phyloP scores from a whole-genome alignment of 1,140 invertebrate species.

The Drosophila ogumai region DNA sequence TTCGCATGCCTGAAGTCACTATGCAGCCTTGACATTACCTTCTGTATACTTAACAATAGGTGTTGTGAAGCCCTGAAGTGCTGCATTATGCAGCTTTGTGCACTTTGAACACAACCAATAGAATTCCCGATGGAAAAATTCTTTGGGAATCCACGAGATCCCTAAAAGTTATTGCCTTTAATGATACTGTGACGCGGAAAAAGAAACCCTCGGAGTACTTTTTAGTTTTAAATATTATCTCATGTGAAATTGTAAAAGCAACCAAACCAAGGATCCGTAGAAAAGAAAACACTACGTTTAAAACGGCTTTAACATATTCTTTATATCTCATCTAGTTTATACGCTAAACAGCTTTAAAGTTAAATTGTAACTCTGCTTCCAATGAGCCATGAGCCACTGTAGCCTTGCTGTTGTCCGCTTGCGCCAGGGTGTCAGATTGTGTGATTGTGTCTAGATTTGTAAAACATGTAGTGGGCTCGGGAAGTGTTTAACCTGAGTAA shows the following conservation, averaged over 20 bases:
- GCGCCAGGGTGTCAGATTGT: slow-evolving; percentile 27
- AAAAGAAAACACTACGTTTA: background rate
- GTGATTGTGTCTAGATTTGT: slow-evolving; percentile 45
- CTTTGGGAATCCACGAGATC: background rate
- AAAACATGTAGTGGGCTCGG: slow-evolving; percentile 20
- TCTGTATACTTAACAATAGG: too few relatives aligned
- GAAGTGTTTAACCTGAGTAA: slow-evolving; percentile 67
- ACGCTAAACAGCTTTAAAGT: slow-evolving; percentile 8
- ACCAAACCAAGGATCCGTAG: background rate
- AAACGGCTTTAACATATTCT: slow-evolving; percentile 5
- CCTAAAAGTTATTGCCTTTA: background rate
- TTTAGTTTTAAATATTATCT: background rate
- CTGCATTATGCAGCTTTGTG: too few relatives aligned
- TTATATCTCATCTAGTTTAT: slow-evolving; percentile 6
- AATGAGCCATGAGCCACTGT: slow-evolving; percentile 10
- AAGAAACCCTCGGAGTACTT: background rate
- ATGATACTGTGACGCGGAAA: background rate
- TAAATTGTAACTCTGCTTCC: background rate
- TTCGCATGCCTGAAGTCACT: too few relatives aligned
- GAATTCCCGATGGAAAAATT: background rate
- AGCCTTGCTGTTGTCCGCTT: slow-evolving; percentile 49
- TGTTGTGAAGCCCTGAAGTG: too few relatives aligned
- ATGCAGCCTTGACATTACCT: too few relatives aligned
- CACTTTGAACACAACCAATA: too few relatives aligned
- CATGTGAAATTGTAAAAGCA: background rate